Conservation (phyloP, 2,113 vertebrate genomes). For the Crotophaga sulcirostris region DNA sequence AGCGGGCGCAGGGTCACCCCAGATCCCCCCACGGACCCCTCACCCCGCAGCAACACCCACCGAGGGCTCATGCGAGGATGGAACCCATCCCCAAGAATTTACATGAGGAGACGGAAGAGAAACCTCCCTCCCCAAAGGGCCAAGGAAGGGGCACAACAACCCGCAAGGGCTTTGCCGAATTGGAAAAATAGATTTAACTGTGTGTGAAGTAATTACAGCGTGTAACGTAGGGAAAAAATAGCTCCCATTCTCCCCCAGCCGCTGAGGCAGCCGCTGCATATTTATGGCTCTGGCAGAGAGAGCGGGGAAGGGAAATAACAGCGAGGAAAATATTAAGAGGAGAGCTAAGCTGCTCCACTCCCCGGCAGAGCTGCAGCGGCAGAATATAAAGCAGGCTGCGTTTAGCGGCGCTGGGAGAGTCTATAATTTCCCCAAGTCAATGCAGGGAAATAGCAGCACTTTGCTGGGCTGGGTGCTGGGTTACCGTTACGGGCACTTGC, state of each 20-base stretch:
- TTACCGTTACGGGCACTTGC: constrained; percentile 33
- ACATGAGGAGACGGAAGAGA: neutral
- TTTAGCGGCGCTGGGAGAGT: constrained; percentile 12
- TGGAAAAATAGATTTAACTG: constrained; percentile 67
- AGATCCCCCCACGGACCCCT: accelerated
- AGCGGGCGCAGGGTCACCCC: neutral
- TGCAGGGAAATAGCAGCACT: constrained; percentile 49
- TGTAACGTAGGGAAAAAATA: constrained; percentile 68
- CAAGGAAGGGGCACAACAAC: constrained; percentile 18
- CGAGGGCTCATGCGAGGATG: accelerated
- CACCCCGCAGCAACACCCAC: neutral
- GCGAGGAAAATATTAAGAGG: constrained; percentile 49
- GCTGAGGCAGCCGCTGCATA: constrained; percentile 74
- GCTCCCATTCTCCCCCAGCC: constrained; percentile 56
- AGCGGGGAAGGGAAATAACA: constrained; percentile 31
- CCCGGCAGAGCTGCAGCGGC: constrained; percentile 56
- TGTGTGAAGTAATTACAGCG: constrained; percentile 67
- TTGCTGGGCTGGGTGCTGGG: neutral
- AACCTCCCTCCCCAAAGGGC: neutral
- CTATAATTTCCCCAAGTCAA: constrained; percentile 47
- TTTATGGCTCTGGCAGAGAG: constrained; percentile 75
- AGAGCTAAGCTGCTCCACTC: constrained; percentile 71
- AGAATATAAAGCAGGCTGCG: constrained; percentile 77
- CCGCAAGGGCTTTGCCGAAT: neutral
- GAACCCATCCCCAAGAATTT: neutral